Evolutionary conservation across 2,113 vertebrate species (phyloP), one percentile per base, ranked within the genome.

Genomic region (Rattus rattus): DNA sequence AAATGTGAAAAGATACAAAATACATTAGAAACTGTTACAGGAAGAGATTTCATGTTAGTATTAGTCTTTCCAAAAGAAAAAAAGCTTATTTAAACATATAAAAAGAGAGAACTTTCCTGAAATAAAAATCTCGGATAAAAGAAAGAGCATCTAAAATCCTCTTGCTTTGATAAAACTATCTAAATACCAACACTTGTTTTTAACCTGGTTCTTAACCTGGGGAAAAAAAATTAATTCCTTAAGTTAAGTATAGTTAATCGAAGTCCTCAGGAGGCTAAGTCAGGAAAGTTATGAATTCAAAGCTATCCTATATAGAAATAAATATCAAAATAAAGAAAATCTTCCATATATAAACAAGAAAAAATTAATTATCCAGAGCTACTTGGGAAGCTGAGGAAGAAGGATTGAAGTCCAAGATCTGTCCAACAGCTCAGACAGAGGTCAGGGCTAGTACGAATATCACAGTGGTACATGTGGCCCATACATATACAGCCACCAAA

Each of bases 161-260:
- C 33, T 92, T 91, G 7, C 30, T 88, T 73, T 91, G 10, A 72
- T 54, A 39, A 76, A 91, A 88, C 19, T 65, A 63, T 63, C 14
- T 39, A 83, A 86, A 70, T 59, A 72, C 79, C 30, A 89, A 94
- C 65, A 52, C 6, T 87, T 8, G 36, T 36, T 70, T 70, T 88
- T 91, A 47, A 47, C 67, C 95, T 65, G 20, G 20, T 84, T 95
- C 88, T 96, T 96, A 47, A 47, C 56, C 91, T 77, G 17, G 92
- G 11, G n/a, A n/a, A 72, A 39, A 94, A 94, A 54, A 30, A 16
- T 61, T 72, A 90, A 72, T 67, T 70, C 65, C 47, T n/a, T 13
- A 67, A 39, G 12, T n/a, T 36, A n/a, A 17, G 7, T 17, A 24
- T 49, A 47, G n/a, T 43, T 76, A 76, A 47, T 52, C 30, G 2